Evolutionary conservation across 1,140 invertebrate genomes (phyloP).

Genomic region (Anastrepha ludens): DNA sequence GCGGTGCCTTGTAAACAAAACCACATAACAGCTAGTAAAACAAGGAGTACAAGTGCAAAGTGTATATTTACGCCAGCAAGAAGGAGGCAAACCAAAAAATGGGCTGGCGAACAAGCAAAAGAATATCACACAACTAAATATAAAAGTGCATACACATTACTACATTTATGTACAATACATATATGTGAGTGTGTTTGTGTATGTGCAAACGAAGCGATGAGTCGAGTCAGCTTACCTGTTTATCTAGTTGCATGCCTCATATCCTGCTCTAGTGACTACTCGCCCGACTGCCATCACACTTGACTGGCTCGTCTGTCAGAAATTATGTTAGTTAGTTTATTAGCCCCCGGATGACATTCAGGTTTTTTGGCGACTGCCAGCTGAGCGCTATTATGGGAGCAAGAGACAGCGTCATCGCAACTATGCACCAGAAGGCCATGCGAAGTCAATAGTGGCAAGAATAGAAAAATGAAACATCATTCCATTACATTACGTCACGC

Average conservation of each 20-base stretch:
- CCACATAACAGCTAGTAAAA: background rate
- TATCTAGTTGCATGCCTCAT: conserved; percentile 20
- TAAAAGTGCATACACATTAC: background rate
- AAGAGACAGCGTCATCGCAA: background rate
- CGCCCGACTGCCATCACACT: conserved; percentile 1
- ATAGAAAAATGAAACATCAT: background rate
- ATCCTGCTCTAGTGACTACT: background rate
- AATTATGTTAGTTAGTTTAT: conserved; percentile 49
- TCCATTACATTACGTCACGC: conserved; percentile 33
- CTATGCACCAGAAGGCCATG: background rate
- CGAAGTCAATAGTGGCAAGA: background rate
- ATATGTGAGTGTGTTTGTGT: background rate
- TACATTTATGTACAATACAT: background rate
- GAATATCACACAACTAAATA: background rate
- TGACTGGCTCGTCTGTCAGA: conserved; percentile 30
- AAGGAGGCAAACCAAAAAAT: conserved; percentile 11
- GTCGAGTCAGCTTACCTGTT: background rate
- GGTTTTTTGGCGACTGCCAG: conserved; percentile 1
- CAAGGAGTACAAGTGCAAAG: background rate
- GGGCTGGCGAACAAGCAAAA: background rate
- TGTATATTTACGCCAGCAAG: background rate
- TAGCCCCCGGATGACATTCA: conserved; percentile 30
- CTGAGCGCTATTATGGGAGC: background rate
- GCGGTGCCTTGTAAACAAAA: conserved; percentile 22
- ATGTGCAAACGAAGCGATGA: background rate